Evolutionary conservation across 2,113 vertebrate species (phyloP), one percentile per base, ranked within the genome.

Genomic region (Pandion haliaetus): DNA sequence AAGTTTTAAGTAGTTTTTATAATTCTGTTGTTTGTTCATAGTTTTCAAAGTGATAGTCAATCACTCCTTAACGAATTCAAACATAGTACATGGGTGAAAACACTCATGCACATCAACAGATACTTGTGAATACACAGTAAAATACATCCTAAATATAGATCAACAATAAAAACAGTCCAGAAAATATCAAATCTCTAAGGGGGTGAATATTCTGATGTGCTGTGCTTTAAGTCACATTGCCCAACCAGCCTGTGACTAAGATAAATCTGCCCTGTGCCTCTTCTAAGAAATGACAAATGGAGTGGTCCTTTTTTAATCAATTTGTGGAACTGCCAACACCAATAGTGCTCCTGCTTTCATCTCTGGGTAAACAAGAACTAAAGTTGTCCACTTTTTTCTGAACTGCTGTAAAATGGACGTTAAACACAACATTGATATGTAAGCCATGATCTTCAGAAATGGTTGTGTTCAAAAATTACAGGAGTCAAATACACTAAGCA

Each of bases 251-350:
- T 88, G 67, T 73, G 82, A 95, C 79, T 81, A 81, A 95, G 67
- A 95, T 44, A 83, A 88, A 95, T 90, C 59, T 81, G 62, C 28
- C 49, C 31, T 20, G 17, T 90, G 70, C 54, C 55, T 88, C 67
- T 93, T 83, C 86, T 92, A 66, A 95, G 80, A 92, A 86, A 86
- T 81, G 93, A 95, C 82, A 93, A 97, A 93, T 73, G 49, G 54
- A 88, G 40, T 2, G 0, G 54, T 57, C 31, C 26, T 96, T 94
- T 95, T 61, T 54, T 61, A 90, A 95, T 95, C 71, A 69, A 61
- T 93, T 88, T 92, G 62, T 90, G 67, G 54, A 77, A 63, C 79
- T 95, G 91, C 42, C 95, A 95, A 38, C 88, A 95, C 77, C 88
- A 88, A 77, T 86, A 77, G 71, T 65, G 45, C 8, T 69, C 67